Conservation (phyloP, 2,113 vertebrate genomes). For the Entelurus aequoreus region DNA sequence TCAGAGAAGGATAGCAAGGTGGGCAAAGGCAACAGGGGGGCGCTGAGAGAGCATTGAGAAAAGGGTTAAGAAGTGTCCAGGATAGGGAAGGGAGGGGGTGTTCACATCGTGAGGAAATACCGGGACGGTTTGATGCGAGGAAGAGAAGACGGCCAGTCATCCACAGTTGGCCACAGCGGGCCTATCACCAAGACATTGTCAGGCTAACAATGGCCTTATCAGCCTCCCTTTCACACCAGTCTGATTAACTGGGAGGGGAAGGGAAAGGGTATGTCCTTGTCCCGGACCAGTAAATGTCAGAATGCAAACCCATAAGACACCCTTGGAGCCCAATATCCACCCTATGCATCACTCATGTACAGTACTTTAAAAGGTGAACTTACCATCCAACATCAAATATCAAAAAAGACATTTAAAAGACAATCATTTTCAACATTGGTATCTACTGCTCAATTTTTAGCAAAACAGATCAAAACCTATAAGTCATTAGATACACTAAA, state of each 20-base stretch:
- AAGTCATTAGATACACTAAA: too few relatives aligned
- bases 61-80: constrained; percentile 51
- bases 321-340: constrained; percentile 25
- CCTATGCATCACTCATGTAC: background rate
- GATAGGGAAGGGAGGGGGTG: constrained; percentile 27
- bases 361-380: too few relatives aligned
- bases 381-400: too few relatives aligned
- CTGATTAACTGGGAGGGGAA: constrained; percentile 86
- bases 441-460: too few relatives aligned
- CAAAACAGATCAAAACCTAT: too few relatives aligned
- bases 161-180: constrained; percentile 74
- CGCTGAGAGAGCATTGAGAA: constrained; percentile 38
- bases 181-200: constrained; percentile 87
- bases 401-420: too few relatives aligned
- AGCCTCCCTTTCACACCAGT: constrained; percentile 89
- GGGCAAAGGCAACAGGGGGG: constrained; percentile 47
- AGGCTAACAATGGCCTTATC: constrained; percentile 90
- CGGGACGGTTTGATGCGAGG: constrained; percentile 52
- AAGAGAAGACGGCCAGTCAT: constrained; percentile 56
- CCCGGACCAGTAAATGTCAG: constrained; percentile 84
- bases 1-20: constrained; percentile 47
- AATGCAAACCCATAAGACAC: constrained; percentile 58
- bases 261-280: constrained; percentile 85
- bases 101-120: constrained; percentile 41
- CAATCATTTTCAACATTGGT: too few relatives aligned